phyloP scores from a whole-genome alignment of 2,113 vertebrate genomes.

The Eulacestoma nigropectus region DNA sequence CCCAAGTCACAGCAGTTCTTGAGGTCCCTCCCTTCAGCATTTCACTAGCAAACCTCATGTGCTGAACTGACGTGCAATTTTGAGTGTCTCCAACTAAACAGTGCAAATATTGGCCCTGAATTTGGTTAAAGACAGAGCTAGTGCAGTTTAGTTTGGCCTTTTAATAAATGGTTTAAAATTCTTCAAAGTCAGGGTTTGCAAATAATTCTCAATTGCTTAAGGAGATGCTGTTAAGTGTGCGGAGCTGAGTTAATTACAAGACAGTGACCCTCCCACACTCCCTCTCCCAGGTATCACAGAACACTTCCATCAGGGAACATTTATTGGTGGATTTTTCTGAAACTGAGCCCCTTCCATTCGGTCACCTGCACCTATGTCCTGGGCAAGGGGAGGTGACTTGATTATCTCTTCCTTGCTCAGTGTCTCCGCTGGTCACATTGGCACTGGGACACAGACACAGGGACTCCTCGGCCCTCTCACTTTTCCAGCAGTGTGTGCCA shows the following conservation, averaged over 20 bases:
- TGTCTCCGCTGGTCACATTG: not conserved
- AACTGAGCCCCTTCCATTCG: not conserved
- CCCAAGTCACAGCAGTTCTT: not conserved
- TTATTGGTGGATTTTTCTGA: not conserved
- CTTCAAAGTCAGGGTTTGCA: not conserved
- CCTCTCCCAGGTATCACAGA: not conserved
- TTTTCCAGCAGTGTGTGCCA: not conserved
- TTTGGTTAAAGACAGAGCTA: not conserved
- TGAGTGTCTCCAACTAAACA: not conserved
- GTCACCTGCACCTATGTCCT: fast-evolving
- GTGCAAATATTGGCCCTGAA: not conserved
- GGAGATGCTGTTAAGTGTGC: not conserved
- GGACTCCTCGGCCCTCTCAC: not conserved
- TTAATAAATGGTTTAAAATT: not conserved
- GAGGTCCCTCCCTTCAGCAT: not conserved
- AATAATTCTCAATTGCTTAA: not conserved
- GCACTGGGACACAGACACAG: not conserved
- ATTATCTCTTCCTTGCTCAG: not conserved
- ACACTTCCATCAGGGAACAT: not conserved
- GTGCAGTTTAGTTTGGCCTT: not conserved
- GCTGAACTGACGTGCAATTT: not conserved
- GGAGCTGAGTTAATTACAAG: not conserved
- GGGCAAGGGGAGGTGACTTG: not conserved
- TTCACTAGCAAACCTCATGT: not conserved
- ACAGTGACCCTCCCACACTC: not conserved